Base-by-base conservation (phyloP, 2,113 vertebrate genomes). In the Rhipidura dahli region DNA sequence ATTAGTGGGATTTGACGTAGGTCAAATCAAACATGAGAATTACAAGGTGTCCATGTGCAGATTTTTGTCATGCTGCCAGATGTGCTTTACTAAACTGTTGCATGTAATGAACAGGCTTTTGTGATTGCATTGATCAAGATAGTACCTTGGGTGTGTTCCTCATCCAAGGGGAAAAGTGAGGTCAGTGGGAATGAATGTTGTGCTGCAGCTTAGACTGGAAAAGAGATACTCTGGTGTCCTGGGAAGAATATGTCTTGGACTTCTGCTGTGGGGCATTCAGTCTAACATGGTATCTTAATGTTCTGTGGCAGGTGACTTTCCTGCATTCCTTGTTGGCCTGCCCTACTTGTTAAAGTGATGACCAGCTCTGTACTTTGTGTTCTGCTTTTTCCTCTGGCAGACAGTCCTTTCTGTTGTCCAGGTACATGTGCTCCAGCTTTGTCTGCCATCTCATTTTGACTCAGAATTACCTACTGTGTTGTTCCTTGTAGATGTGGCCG, bases 41-140 rank as follows among this genome's bases (percentile, higher is more conserved):
- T 93, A 69, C 79, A 92, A 11, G 63, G 71, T 73, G 63, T 66
- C 31, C 33, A 15, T 15, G 37, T 31, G 59, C 2, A 4, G 31
- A 31, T 57, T 86, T 73, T 59, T 85, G 70, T 76, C 47, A 24
- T 15, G 66, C 24, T 90, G 64, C 51, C 76, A 81, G 68, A 39
- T 57, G 51, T 28, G 21, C 40, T 87, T 61, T 91, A 44, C 40
- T 80, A 56, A 94, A 65, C 61, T 72, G 59, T 31, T 84, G 78
- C 24, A 8, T 66, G 24, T 42, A 76, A 20, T 35, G 66, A 91
- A 47, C 50, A 70, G 47, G 30, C 4, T 91, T 53, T 56, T 66
- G 47, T 73, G 70, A 66, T 79, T 93, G 75, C 82, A 44, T 49
- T 90, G 88, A 88, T 93, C 83, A 85, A 94, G 95, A 92, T 44